Conservation (phyloP, 2,888 invertebrate genomes). For the Ommatoiulus sabulosus region DNA sequence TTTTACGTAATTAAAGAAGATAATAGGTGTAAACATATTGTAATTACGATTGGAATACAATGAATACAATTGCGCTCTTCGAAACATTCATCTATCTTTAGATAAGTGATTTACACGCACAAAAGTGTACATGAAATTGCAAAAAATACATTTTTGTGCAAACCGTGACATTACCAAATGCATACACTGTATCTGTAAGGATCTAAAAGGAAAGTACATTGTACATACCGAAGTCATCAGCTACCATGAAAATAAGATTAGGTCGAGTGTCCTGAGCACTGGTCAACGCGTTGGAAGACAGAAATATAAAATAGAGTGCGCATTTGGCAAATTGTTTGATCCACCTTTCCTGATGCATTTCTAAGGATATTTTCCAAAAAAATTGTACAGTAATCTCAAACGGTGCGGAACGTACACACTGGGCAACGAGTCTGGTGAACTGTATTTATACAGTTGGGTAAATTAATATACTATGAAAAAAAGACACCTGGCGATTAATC, state of each 20-base stretch:
- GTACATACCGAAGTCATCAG: slow-evolving; percentile 54
- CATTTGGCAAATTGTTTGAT: neutral
- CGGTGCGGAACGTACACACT: neutral
- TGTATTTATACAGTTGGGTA: neutral
- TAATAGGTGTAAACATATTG: no score
- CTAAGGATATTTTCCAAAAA: neutral
- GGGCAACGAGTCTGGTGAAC: neutral
- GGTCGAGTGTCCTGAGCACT: slow-evolving; percentile 17
- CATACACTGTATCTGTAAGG: no score
- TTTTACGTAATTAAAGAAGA: no score
- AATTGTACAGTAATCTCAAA: neutral
- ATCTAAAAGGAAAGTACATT: no score
- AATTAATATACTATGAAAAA: neutral
- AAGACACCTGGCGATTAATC: slow-evolving; percentile 2
- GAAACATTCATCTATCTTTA: no score
- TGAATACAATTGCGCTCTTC: no score
- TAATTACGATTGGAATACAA: no score
- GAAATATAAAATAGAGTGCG: neutral
- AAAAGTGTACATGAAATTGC: no score
- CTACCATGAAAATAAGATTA: slow-evolving; percentile 52
- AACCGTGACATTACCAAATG: no score
- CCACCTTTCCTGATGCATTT: neutral
- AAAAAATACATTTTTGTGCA: no score
- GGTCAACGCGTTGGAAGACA: neutral
- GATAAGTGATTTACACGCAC: no score